Evolutionary conservation across 1,140 invertebrate genomes (phyloP).

Genomic region (Drosophila santomea): DNA sequence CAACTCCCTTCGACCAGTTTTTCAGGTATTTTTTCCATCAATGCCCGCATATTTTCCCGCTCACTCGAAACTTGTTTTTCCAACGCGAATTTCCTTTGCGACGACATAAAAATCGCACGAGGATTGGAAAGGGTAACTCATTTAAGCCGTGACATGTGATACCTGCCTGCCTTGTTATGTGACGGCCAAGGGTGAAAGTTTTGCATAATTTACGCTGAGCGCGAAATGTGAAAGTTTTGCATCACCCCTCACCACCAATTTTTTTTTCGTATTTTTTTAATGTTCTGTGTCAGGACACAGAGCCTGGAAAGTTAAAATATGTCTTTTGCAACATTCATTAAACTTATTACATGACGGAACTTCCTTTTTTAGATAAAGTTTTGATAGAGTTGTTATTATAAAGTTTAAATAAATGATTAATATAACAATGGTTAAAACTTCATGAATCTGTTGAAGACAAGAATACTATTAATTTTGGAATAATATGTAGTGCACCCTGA

Average conservation of each 20-base stretch:
- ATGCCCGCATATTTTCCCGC: conserved; percentile 40
- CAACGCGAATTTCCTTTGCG: conserved; percentile 38
- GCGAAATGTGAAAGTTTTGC: conserved; percentile 66
- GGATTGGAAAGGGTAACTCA: conserved; percentile 47
- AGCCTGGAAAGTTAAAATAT: background rate
- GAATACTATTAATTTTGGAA: too few relatives aligned
- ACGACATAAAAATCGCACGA: conserved; percentile 22
- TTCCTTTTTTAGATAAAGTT: background rate
- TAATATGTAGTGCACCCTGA: too few relatives aligned
- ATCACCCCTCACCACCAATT: conserved; percentile 11
- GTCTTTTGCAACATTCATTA: conserved; percentile 42
- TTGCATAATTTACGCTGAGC: conserved; percentile 71
- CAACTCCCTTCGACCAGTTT: conserved; percentile 14
- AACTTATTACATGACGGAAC: conserved; percentile 37
- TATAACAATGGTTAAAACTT: background rate
- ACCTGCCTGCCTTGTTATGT: conserved; percentile 59
- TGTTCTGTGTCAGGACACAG: conserved; percentile 16
- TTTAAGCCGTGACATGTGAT: conserved; percentile 69
- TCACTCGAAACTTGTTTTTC: conserved; percentile 57
- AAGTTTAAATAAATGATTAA: background rate
- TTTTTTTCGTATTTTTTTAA: conserved; percentile 12
- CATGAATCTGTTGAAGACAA: too few relatives aligned
- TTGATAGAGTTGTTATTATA: background rate
- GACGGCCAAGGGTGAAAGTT: conserved; percentile 67
- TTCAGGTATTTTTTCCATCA: conserved; percentile 3